Evolutionary conservation across 2,888 invertebrate species (phyloP), one percentile per base, ranked within the genome.

Genomic region (Philopedon plagiatum): DNA sequence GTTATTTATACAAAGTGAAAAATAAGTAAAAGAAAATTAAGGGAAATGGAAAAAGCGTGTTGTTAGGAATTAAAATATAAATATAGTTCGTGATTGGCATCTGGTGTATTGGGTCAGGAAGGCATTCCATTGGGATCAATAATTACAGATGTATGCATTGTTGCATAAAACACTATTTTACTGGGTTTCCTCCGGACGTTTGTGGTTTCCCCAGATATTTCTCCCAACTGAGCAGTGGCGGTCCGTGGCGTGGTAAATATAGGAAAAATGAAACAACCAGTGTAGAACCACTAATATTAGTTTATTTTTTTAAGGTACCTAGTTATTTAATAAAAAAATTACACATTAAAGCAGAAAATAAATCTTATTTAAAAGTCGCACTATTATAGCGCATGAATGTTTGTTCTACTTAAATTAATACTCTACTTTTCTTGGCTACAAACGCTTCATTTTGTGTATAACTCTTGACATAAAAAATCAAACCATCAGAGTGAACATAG

Each of bases 311-410:
- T 60, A 68, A 70, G 64, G 64, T 70, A 70, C 70, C 63, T 81
- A 79, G 79, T 78, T 76, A 77, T 79, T 81, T 80, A 81, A 82
- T 81, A 79, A 81, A 83, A 82, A 83, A 83, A 80, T 81, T 81
- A 82, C 82, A 82, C 82, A 81, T 80, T 80, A 80, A 83, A 83
- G 83, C 83, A 81, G 76, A 68, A 79, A 80, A 67, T 67, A 73
- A 65, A 57, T 56, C 23, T 56, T 56, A 51, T 44, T 57, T 54
- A 41, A 46, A 21, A 62, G 13, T 46, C 32, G 62, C 62, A 62
- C 62, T 62, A 54, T 54, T 54, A 54, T 54, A 54, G 51, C 51
- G 51, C 51, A 54, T 54, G 51, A 54, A 54, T 29, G 18, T 54
- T 49, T 18, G 3, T 29, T 15, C 51, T 54, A 54, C 29, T 15